Base-by-base conservation (phyloP, 2,797 vertebrate species). In the Sebastes minor region DNA sequence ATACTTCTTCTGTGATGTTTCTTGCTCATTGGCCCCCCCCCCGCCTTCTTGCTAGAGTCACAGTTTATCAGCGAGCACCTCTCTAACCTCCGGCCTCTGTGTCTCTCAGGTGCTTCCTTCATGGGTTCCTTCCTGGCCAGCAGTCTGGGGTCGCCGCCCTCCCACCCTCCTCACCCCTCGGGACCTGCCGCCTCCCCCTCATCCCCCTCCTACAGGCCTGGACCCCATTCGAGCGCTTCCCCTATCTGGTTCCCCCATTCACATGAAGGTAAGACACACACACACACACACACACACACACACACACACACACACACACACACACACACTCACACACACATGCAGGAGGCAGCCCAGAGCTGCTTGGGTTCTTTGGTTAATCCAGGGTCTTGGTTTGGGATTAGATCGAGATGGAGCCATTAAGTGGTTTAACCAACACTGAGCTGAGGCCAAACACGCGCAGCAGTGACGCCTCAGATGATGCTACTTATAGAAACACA, bases 181-280 rank as follows among this genome's bases (percentile, higher is more conserved):
- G 97, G 97, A 80, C 96, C 97, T 5, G 62, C 96, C 0, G 94
- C 97, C 4, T 96, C 98, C 64, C 97, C 98, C 3, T 95, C 97
- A 0, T 97, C 97, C 88, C 97, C 96, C 1, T 93, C 97, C 53
- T 98, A 97, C 92, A 96, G 97, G 2, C 93, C 96, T 2, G 95
- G 96, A 77, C 96, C 97, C 55, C 98, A 98, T 94, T 97, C 97
- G 0, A 95, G 96, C 74, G 93, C 97, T 82, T 97, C 98, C 76
- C 97, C 98, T 94, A 96, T 99, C 93, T 99, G 98, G 98, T 98
- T 99, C 94, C 96, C 97, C 20, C 98, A 99, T 92, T 96, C 98
- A 81, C 97, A 99, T 18, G 98, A 99, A 97, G 98, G 98, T 98
- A 95, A 95, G 84, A 76, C 69, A 62, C 52, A 63, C 68, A 74